Conservation (phyloP, 2,888 invertebrate genomes). For the Sphinx pinastri region DNA sequence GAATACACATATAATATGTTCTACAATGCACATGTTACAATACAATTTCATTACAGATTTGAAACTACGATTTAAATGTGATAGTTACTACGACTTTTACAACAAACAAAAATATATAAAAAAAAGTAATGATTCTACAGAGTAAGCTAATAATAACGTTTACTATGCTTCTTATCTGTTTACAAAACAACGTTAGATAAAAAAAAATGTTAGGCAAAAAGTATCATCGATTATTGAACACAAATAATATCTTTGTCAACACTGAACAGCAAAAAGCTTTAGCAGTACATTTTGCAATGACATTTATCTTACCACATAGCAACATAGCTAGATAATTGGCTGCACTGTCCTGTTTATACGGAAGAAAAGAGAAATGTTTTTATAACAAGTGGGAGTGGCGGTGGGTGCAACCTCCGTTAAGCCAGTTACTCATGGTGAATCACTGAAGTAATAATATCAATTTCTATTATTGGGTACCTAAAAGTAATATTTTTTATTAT, state of each 20-base stretch:
- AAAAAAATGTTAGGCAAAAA: background rate
- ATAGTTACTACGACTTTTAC: too few species aligned
- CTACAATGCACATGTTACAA: background rate
- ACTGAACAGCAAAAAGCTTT: conserved; percentile 7
- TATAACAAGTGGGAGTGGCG: conserved; percentile 6
- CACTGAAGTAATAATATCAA: conserved; percentile 2
- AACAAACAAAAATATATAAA: background rate
- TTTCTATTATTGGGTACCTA: background rate
- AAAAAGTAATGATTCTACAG: too few species aligned
- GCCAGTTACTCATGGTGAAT: background rate
- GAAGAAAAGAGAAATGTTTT: conserved; percentile 12
- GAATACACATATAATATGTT: conserved; percentile 26
- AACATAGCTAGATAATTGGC: conserved; percentile 19
- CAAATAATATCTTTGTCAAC: background rate
- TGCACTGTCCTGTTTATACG: conserved; percentile 5
- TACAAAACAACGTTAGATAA: background rate
- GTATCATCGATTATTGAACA: background rate
- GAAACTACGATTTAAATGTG: too few species aligned
- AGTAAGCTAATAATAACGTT: background rate
- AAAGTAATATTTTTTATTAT: background rate
- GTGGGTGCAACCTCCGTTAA: conserved; percentile 24
- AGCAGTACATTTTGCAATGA: conserved; percentile 15
- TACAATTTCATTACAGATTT: background rate
- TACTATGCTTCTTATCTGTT: background rate
- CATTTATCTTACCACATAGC: conserved; percentile 11